Base-by-base conservation (phyloP, 2,113 vertebrate species). In the Ophiodon elongatus region DNA sequence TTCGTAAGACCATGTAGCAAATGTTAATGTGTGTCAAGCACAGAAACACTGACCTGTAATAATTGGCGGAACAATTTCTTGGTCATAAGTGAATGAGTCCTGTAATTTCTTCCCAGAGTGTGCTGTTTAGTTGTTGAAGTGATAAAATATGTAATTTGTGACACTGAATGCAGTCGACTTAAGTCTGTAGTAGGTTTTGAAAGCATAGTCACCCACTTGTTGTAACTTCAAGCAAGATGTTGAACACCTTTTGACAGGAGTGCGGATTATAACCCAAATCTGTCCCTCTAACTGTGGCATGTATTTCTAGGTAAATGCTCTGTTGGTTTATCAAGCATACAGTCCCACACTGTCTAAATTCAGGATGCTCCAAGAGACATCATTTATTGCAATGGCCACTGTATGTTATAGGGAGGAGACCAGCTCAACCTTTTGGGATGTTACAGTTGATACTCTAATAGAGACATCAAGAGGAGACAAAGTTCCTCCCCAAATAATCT, bases 361-460 rank as follows among this genome's bases (percentile, higher is more conserved):
- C 29, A 47, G 23, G 1, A 29, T 14, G 11, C 23, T 62, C 50
- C 19, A 43, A 64, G 47, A 57, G 33, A 70, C 67, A 66, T 66
- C 1, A 72, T 67, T 41, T 81, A 29, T 74, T 71, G 31, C 39
- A 77, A 54, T 57, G 76, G n/a, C 64, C 25, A n/a, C 8, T 80
- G 27, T 70, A 47, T 66, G 54, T 73, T 64, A 72, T 4, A 45
- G 43, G 21, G 50, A 66, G 68, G 76, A 67, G 63, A 70, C 25
- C 47, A 56, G 65, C 69, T 81, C 29, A 80, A 75, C 69, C 57
- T 74, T 75, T 52, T 81, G 59, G 67, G 52, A 66, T 66, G 64
- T 35, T 52, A 37, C 45, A 57, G 43, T 52, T 45, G 35, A 84
- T 31, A 43, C 37, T 70, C 4, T 13, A 71, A 74, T 64, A 13